Evolutionary conservation across 2,888 invertebrate species (phyloP), one percentile per base, ranked within the genome.

Genomic region (Vandiemenella viatica): DNA sequence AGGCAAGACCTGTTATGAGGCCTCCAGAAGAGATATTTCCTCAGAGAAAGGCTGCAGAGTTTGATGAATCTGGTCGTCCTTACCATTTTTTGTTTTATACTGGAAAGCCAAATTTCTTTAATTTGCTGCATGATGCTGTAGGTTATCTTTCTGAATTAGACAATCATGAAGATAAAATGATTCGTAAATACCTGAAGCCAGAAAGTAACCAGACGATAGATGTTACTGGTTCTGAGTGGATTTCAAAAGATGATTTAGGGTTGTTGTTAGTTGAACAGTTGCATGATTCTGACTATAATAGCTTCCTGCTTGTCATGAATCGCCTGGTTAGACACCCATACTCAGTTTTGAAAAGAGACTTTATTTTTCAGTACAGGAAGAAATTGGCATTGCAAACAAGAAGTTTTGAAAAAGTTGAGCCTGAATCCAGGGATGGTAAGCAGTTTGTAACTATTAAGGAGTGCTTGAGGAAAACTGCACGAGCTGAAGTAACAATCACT

Each of bases 1-100:
- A 74, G 57, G 93, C 96, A 0, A 75, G 89, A 46, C 97, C 98
- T 0, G 66, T 84, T 15, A 86, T 98, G 89, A 83, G 81, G 62
- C 83, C 86, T 19, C 96, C 97, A 20, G 80, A 82, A 60, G 81
- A 88, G 68, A 71, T 90, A n/a, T 89, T 83, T 66, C 86, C 88
- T 1, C 73, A 76, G 32, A 74, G 77, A 50, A 91, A 90, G 69
- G 87, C 81, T 38, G 91, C 91, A 3, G 84, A 91, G 65, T 95
- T 95, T 69, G 90, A 91, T 67, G 78, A 80, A 62, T 78, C 79
- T 55, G 98, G 98, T 1, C 74, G 93, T 58, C 97, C 98, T 1
- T 79, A 80, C 63, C 90, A 96, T 67, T 80, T 77, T 52, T 70
- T 97, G 55, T 98, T 95, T 67, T 98, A 95, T 63, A 97, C 97